Evolutionary conservation across 2,113 vertebrate genomes (phyloP).

Genomic region (Cyrtonyx montezumae): DNA sequence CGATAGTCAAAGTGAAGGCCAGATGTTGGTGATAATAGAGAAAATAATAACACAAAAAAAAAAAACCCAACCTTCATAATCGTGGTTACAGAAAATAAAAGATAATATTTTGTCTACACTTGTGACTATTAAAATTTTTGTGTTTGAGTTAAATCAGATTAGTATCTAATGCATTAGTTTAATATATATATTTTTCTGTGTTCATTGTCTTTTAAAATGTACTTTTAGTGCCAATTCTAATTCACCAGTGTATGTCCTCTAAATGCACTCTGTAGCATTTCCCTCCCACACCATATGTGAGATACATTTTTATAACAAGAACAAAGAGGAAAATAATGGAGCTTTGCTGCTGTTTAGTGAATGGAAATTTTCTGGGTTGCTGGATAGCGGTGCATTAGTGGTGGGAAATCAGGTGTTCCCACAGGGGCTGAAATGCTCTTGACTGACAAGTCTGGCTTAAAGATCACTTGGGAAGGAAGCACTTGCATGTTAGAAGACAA

Average conservation of each 20-base stretch:
- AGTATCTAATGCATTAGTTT: background rate
- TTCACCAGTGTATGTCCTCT: conserved; percentile 41
- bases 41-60: background rate
- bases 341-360: conserved; percentile 30
- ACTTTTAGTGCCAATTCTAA: conserved; percentile 8
- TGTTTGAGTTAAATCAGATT: background rate
- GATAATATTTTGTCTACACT: background rate
- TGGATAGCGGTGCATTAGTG: background rate
- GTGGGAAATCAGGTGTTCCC: conserved; percentile 16
- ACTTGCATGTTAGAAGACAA: background rate
- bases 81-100: background rate
- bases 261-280: conserved; percentile 37
- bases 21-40: background rate
- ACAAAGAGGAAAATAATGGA: conserved; percentile 48
- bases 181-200: background rate
- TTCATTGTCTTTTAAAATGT: conserved; percentile 35
- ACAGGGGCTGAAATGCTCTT: background rate
- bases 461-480: conserved; percentile 4
- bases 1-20: background rate
- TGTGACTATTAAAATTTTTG: background rate
- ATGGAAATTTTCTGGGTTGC: conserved; percentile 31
- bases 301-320: conserved; percentile 51
- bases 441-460: conserved; percentile 19
- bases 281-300: conserved; percentile 32
- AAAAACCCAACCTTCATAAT: background rate